Evolutionary conservation across 64 coral and sea anemone species (phyloP), one percentile per base, ranked within the genome.

Genomic region (Dendronephthya gigantea): DNA sequence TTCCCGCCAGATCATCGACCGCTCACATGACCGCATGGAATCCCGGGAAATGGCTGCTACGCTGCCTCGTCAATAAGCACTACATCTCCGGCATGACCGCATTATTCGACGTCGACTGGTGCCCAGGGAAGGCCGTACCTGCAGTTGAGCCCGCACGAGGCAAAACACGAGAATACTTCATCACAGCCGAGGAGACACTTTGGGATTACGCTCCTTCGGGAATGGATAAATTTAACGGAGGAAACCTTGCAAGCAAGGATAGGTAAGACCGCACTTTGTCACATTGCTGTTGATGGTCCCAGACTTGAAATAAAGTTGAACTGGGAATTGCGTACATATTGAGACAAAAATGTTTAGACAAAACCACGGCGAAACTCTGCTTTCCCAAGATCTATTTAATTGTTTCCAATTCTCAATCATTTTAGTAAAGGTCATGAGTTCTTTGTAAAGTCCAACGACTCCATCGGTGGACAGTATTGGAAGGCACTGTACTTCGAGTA

Each of bases 151-250:
- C 75, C n/a, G 58, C 49, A 35, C 51, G 69, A 50, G 90, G 90
- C 29, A 89, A 89, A 75, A 92, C 84, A 48, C 47, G 93, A 12
- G 89, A 81, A 8, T 96, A 96, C 69, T 96, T 65, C 84, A 92
- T 96, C 51, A 82, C 93, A 40, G 93, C 93, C 31, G 90, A 96
- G 40, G 93, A 96, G 62, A 43, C 37, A 81, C 85, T 82, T 34
- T 96, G 93, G 93, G 75, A 96, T 83, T 96, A 92, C 83, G 93
- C 87, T 7, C 93, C 93, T 56, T 70, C 84, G 27, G 90, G 90
- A 72, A 84, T 59, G 45, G 91, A 96, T 48, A 75, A 90, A 62
- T 72, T 90, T 48, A 91, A 89, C 70, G 69, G 93, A 45, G 79
- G 68, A 22, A 85, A 38, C 43, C 76, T 96, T 31, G 88, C 84